Conservation (phyloP, 1,140 invertebrate genomes). For the Saccostrea glomerata region DNA sequence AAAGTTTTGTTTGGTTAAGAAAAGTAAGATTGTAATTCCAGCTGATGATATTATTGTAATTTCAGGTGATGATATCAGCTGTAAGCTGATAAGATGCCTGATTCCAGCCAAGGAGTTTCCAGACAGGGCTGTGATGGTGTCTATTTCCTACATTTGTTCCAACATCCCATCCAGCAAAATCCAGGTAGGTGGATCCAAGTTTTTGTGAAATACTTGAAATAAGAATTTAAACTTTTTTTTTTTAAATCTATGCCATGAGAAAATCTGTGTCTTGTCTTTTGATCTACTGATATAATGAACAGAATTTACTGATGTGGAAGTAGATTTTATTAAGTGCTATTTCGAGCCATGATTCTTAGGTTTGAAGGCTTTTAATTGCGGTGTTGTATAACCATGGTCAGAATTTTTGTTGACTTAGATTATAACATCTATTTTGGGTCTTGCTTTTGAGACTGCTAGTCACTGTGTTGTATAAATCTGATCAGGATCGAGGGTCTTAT, state of each 20-base stretch:
- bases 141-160: constrained; percentile 70
- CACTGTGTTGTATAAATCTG: background rate
- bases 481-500: too few relatives aligned
- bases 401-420: too few relatives aligned
- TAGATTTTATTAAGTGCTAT: background rate
- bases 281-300: background rate
- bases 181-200: too few relatives aligned
- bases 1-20: too few relatives aligned
- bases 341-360: background rate
- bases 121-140: constrained; percentile 58
- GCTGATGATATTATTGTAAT: constrained; percentile 32
- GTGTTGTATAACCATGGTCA: background rate
- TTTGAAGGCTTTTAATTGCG: too few relatives aligned
- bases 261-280: too few relatives aligned
- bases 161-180: constrained; percentile 63
- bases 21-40: too few relatives aligned
- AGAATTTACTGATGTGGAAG: background rate
- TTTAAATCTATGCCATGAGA: too few relatives aligned
- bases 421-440: background rate
- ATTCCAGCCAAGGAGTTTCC: constrained; percentile 64
- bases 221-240: too few relatives aligned
- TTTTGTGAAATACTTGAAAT: too few relatives aligned
- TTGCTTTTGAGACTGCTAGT: background rate
- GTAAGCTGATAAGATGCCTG: constrained; percentile 64
- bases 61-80: constrained; percentile 67